Base-by-base conservation (phyloP, 2,888 invertebrate species). In the Limnephilus auricula region DNA sequence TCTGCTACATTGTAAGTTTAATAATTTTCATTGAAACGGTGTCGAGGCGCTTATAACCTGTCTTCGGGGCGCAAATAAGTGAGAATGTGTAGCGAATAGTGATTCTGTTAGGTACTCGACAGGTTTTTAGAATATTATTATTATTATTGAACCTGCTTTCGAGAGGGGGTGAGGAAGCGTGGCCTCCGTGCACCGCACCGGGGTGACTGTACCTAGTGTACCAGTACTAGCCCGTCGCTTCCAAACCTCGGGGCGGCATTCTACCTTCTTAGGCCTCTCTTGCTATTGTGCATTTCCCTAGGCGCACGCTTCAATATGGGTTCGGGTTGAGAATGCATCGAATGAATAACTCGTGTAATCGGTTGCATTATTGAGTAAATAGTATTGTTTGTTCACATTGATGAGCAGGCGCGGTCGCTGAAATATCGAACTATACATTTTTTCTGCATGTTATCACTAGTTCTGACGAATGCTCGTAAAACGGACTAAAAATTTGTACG, bases 121-220 rank as follows among this genome's bases (percentile, higher is more conserved):
- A 32, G 86, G 65, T 86, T 86, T 86, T 86, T 34, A 65, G 50
- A 65, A 86, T 86, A 65, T 85, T 85, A 86, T 85, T 84, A 86
- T 85, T 84, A 65, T 65, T 18, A 84, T 13, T 65, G 65, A 65
- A 86, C 65, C 86, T 86, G 86, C 30, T 30, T 86, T 50, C 18
- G 50, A 50, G 86, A 65, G 65, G 65, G 65, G 65, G 31, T n/a
- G 32, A 65, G 65, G 65, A 65, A 65, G 65, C 25, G 25, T 25
- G 50, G 86, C 50, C n/a, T 85, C 82, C 34, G 85, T 30, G 85
- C 40, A 10, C 40, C 40, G 40, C 45, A 15, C 15, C 45, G 45
- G 15, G 45, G 45, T 45, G 45, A 45, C 45, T 45, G 45, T 13
- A 45, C 40, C 40, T 40, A 40, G 13, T 31, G 45, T 40, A 50